A percentile compares a stretch with the other conserved stretches of the same genome.
Conservation (phyloP, 2,888 invertebrate genomes). For the Acanthosepion lycidas region DNA sequence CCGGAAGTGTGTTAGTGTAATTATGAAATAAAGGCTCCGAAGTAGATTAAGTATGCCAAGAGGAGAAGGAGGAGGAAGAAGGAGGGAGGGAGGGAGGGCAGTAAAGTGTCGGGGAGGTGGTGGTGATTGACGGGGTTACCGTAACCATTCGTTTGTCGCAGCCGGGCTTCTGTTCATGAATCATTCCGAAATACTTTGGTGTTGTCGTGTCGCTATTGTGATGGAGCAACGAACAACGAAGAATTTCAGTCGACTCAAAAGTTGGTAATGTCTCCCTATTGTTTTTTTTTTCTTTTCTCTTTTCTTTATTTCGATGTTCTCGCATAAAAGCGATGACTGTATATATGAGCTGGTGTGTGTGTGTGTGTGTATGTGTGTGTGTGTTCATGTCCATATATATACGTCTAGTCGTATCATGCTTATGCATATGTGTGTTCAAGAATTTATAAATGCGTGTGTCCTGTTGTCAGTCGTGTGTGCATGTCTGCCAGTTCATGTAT, state of each 20-base stretch:
- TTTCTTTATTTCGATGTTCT: neutral
- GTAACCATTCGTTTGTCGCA: neutral
- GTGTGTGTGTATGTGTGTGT: neutral
- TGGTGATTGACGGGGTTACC: neutral
- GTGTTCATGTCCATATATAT: neutral
- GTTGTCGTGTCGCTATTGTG: neutral
- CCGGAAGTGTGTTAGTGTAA: neutral
- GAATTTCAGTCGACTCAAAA: neutral
- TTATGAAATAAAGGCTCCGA: neutral
- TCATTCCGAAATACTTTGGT: neutral
- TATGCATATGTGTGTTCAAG: neutral
- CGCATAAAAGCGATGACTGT: neutral
- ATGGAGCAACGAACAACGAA: neutral
- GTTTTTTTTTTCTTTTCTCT: neutral
- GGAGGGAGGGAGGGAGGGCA: neutral
- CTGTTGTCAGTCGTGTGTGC: too few species aligned
- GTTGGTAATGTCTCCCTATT: neutral
- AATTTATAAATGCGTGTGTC: too few species aligned
- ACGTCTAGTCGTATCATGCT: neutral
- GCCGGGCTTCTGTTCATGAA: neutral
- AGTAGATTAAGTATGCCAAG: neutral
- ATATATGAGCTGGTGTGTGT: neutral
- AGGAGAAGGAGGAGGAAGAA: neutral
- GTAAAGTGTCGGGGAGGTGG: too few species aligned
- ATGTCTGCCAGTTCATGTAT: too few species aligned